Percentiles rank a stretch among this genome's conserved stretches.
Conservation (phyloP, 2,113 vertebrate genomes). For the Oophaga pumilio region DNA sequence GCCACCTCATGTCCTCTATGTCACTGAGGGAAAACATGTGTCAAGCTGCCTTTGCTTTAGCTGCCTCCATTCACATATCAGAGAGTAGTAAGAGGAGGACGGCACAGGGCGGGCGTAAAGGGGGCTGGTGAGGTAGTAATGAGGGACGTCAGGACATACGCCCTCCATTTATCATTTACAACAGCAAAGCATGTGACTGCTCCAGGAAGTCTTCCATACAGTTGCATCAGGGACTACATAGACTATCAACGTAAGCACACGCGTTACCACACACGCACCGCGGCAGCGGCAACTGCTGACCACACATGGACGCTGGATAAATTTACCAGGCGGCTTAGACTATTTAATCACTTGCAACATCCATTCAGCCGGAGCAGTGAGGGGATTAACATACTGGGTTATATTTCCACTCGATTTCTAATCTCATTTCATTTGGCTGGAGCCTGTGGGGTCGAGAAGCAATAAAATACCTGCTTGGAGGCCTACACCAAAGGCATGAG, state of each 20-base stretch:
- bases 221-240: slow-evolving; percentile 75
- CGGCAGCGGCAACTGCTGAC: neutral
- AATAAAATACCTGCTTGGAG: neutral
- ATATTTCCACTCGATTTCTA: slow-evolving; percentile 3
- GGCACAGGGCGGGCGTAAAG: slow-evolving; percentile 52
- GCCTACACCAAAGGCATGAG: neutral
- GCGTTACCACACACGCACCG: neutral
- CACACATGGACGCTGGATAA: neutral
- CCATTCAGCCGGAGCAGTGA: neutral
- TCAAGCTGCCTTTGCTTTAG: slow-evolving; percentile 44
- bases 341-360: slow-evolving; percentile 29
- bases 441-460: neutral
- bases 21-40: slow-evolving; percentile 3
- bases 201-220: slow-evolving; percentile 69
- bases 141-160: slow-evolving; percentile 64
- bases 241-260: slow-evolving; percentile 25
- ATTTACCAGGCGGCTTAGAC: slow-evolving; percentile 32
- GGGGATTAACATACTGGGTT: slow-evolving; percentile 12
- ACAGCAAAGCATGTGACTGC: slow-evolving; percentile 69
- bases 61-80: slow-evolving; percentile 63
- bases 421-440: neutral
- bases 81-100: slow-evolving; percentile 64
- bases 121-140: slow-evolving; percentile 66
- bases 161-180: slow-evolving; percentile 66
- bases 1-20: slow-evolving; percentile 39